Conservation (phyloP, 2,797 vertebrate genomes). For the Epinephelus malabaricus region DNA sequence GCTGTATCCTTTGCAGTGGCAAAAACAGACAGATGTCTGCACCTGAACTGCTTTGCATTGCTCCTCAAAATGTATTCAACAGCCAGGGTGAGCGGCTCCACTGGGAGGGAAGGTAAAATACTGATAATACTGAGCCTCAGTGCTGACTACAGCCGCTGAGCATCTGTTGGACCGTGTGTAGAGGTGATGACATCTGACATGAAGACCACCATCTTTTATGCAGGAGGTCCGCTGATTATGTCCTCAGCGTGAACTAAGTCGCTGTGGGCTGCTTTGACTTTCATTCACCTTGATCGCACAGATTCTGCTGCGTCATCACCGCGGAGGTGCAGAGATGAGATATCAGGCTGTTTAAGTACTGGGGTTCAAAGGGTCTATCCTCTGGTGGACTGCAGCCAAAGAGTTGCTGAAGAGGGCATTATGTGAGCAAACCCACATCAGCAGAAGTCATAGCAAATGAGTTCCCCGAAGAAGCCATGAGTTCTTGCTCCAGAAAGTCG, state of each 20-base stretch:
- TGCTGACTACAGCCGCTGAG: conserved; percentile 27
- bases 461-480: conserved; percentile 49
- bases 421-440: conserved; percentile 55
- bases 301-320: conserved; percentile 66
- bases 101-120: conserved; percentile 3
- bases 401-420: conserved; percentile 67
- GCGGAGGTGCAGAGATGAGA: conserved; percentile 49
- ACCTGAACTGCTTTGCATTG: not conserved
- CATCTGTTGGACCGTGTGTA: conserved; percentile 22
- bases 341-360: conserved; percentile 35
- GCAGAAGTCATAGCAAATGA: conserved; percentile 67
- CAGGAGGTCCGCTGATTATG: conserved; percentile 36
- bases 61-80: not conserved
- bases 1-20: not conserved
- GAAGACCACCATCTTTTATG: conserved; percentile 29
- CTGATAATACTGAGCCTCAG: conserved; percentile 9
- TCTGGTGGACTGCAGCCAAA: conserved; percentile 61
- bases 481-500: not conserved
- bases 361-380: conserved; percentile 67
- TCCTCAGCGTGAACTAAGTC: conserved; percentile 19
- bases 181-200: conserved; percentile 33
- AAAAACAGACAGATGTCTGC: not conserved
- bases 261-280: conserved; percentile 55
- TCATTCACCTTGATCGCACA: conserved; percentile 71
- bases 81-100: not conserved